phyloP scores from a whole-genome alignment of 2,888 invertebrate species.

The Entomobrya multifasciata region DNA sequence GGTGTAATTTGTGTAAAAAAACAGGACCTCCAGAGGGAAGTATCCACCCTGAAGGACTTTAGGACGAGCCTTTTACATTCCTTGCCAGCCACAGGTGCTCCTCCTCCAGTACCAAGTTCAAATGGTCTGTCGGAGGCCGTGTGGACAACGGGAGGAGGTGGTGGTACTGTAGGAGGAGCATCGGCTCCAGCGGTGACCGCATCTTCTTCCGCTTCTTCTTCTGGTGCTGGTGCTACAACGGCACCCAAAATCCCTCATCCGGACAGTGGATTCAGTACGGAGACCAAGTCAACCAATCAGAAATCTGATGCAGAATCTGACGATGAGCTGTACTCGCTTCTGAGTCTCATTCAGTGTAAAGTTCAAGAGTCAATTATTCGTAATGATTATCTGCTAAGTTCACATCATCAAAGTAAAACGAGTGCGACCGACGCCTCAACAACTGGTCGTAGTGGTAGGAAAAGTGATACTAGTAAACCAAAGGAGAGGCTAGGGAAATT shows the following conservation, averaged over 20 bases:
- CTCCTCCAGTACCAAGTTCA: conserved; percentile 59
- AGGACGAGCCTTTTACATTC: conserved; percentile 75
- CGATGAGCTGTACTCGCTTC: conserved; percentile 78
- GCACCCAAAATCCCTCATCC: conserved; percentile 69
- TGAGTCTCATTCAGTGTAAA: conserved; percentile 78
- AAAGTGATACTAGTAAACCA: conserved; percentile 59
- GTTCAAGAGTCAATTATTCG: conserved; percentile 73
- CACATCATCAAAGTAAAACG: conserved; percentile 52
- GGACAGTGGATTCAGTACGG: conserved; percentile 78
- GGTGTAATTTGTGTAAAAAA: conserved; percentile 8
- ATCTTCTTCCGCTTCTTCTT: conserved; percentile 33
- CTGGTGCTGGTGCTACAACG: conserved; percentile 50
- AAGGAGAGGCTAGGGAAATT: conserved; percentile 74
- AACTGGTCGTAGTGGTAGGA: conserved; percentile 46
- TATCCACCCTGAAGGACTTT: conserved; percentile 76
- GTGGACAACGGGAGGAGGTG: conserved; percentile 61
- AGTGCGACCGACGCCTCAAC: conserved; percentile 35
- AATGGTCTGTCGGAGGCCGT: conserved; percentile 68
- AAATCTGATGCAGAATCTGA: conserved; percentile 76
- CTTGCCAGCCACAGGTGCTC: conserved; percentile 72
- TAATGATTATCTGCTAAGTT: conserved; percentile 66
- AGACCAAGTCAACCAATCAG: conserved; percentile 77
- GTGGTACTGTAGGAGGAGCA: conserved; percentile 49
- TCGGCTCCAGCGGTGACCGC: conserved; percentile 40
- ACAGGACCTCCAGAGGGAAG: conserved; percentile 74